Evolutionary conservation across 2,113 vertebrate species (phyloP), one percentile per base, ranked within the genome.

Genomic region (Tragelaphus buxtoni): DNA sequence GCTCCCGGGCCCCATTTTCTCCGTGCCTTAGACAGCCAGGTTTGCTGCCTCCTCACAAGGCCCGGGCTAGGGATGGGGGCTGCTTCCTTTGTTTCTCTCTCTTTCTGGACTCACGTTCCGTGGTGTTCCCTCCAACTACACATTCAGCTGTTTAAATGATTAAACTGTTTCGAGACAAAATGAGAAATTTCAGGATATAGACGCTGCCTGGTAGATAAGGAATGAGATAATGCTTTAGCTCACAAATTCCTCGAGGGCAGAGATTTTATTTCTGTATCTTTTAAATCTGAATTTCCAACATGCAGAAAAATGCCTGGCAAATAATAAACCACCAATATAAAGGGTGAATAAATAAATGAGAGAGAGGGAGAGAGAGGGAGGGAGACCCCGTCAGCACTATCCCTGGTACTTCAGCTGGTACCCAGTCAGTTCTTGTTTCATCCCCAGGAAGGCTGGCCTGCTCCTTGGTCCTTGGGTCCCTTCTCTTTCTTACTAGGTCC

Each of bases 231-330:
- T 89, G 76, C 16, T 84, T 81, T 80, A 87, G 72, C 79, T 95
- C 83, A 79, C 60, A 82, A 74, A 96, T 96, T 91, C 94, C 95
- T 93, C 74, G n/a, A 93, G 80, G 92, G 87, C 20, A 88, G 65
- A 95, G 58, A 81, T 84, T 95, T 96, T 85, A 96, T 93, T 93
- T 93, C 58, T 77, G 26, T 79, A 35, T 89, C 79, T 76, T 93
- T 97, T 90, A 87, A 60, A 93, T 90, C 49, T 84, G 85, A 92
- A 76, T 84, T 95, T 9, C 30, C 65, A 39, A 35, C n/a, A 16
- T 76, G n/a, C 63, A 93, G 53, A n/a, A 89, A 94, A 93, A 87
- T 51, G 86, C 28, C 74, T 61, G 35, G 93, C 56, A 53, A 45
- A 42, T 60, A 91, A 94, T 79, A 94, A 91, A 89, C 26, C 94